phyloP scores from a whole-genome alignment of 2,113 vertebrate genomes.

The Coreoperca whiteheadi region DNA sequence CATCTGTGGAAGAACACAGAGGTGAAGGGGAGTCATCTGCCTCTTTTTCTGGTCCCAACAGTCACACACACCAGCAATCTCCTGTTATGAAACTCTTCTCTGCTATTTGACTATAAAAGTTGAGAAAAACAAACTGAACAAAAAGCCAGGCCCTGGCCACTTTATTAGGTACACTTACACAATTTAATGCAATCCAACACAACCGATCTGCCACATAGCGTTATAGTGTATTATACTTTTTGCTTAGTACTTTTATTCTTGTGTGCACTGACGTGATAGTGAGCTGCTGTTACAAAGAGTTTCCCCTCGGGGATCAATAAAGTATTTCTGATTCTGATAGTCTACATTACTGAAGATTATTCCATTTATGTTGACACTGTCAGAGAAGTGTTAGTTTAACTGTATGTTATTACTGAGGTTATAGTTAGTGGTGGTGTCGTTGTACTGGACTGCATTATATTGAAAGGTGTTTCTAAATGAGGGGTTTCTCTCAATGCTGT shows the following conservation, averaged over 20 bases:
- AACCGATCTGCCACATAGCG: not conserved
- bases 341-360: not conserved
- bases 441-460: not conserved
- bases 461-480: not conserved
- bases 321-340: no score
- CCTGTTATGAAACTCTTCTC: not conserved
- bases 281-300: no score
- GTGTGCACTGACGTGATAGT: no score
- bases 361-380: not conserved
- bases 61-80: not conserved
- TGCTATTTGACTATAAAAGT: constrained; percentile 5
- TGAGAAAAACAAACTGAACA: not conserved
- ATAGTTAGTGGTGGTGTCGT: not conserved
- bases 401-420: not conserved
- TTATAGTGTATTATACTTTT: no score
- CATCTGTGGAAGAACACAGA: constrained; percentile 49
- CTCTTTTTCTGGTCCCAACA: constrained; percentile 11
- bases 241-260: no score
- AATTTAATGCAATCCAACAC: not conserved
- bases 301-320: no score
- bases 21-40: constrained; percentile 28
- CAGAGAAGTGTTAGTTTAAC: not conserved
- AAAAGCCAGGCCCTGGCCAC: not conserved
- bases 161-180: no score
- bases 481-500: not conserved